phyloP scores from a whole-genome alignment of 2,888 invertebrate genomes.

The Drosophila tripunctata region DNA sequence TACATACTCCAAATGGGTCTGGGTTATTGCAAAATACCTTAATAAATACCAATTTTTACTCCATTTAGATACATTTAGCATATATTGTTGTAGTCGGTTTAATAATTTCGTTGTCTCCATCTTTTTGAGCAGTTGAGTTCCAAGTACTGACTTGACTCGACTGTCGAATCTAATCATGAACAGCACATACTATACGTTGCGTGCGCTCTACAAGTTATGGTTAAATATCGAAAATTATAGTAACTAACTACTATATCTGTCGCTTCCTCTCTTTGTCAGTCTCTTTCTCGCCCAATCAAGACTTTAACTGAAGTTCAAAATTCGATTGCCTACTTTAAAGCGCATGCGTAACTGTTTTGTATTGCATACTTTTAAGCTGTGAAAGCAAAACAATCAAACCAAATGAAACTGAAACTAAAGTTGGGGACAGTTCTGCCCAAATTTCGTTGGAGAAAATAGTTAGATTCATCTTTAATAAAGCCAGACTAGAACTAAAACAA shows the following conservation, averaged over 20 bases:
- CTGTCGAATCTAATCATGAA: too few species aligned
- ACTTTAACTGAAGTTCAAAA: neutral
- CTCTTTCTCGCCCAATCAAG: neutral
- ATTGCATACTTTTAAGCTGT: constrained; percentile 36
- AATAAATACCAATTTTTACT: constrained; percentile 1
- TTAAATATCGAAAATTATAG: neutral
- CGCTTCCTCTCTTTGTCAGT: neutral
- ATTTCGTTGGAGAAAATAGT: too few species aligned
- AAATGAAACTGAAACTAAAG: constrained; percentile 6
- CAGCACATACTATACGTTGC: too few species aligned
- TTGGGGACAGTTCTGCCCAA: too few species aligned
- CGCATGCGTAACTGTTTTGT: constrained; percentile 7
- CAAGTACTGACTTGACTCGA: too few species aligned
- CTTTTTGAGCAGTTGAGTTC: too few species aligned
- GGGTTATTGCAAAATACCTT: constrained; percentile 5
- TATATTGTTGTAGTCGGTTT: too few species aligned
- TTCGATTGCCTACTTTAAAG: constrained; percentile 39
- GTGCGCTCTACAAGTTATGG: neutral
- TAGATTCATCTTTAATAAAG: too few species aligned
- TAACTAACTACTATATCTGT: neutral
- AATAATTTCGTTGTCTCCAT: too few species aligned
- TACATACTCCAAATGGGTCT: constrained; percentile 4
- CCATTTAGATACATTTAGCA: neutral
- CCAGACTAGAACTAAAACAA: too few species aligned
- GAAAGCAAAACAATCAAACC: neutral